phyloP scores from a whole-genome alignment of 2,113 vertebrate species.

The Centrocercus urophasianus region DNA sequence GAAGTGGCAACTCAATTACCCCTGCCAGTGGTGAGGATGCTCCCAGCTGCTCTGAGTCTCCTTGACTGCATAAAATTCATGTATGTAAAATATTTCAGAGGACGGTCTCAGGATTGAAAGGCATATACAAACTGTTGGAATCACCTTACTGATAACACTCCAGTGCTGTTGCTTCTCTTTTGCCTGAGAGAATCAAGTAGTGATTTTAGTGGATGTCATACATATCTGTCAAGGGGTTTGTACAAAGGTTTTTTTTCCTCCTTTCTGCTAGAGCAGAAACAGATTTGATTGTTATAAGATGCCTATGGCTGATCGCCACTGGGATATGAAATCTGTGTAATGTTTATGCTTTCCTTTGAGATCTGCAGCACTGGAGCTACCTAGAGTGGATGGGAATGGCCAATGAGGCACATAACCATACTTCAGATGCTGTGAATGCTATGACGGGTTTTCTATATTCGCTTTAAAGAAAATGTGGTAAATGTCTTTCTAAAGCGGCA shows the following conservation, averaged over 20 bases:
- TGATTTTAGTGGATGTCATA: not conserved
- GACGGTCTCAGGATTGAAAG: slow-evolving; percentile 31
- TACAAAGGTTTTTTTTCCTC: not conserved
- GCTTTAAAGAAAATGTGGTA: not conserved
- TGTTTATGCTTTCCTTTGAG: not conserved
- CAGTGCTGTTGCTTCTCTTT: not conserved
- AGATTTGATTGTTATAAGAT: not conserved
- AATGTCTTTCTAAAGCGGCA: not conserved
- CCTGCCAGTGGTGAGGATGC: slow-evolving; percentile 10
- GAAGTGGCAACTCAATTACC: slow-evolving; percentile 31
- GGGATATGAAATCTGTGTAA: not conserved
- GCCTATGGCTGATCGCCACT: not conserved
- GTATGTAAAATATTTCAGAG: slow-evolving; percentile 34
- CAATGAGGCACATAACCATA: not conserved
- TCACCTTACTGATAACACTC: not conserved
- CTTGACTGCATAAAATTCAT: slow-evolving; percentile 57
- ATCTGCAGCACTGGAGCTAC: not conserved
- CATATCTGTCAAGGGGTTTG: not conserved
- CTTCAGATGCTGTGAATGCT: not conserved
- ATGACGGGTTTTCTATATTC: not conserved
- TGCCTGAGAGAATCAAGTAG: not conserved
- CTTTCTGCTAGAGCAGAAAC: not conserved
- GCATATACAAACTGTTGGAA: not conserved
- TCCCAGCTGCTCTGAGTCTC: slow-evolving; percentile 36
- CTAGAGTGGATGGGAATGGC: not conserved